A percentile compares a stretch with the other conserved stretches of the same genome.
phyloP scores from a whole-genome alignment of 2,888 invertebrate genomes.

The Pimpla rufipes region DNA sequence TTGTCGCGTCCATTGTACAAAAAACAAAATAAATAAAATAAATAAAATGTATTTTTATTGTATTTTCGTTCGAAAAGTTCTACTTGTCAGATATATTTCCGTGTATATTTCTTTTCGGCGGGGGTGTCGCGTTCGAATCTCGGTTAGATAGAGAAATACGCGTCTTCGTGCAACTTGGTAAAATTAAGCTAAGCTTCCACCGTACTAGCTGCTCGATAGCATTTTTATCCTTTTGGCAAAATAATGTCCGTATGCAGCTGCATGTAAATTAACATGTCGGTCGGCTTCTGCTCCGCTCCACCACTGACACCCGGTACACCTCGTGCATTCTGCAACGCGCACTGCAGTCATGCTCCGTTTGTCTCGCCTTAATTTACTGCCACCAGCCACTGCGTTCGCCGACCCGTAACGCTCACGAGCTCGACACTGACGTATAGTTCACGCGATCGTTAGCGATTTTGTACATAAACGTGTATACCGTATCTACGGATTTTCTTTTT shows the following conservation, averaged over 20 bases:
- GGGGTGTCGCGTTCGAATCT: no score
- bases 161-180: no score
- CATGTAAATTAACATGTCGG: conserved; percentile 24
- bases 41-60: no score
- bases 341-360: conserved; percentile 65
- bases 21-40: no score
- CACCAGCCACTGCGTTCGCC: conserved; percentile 26
- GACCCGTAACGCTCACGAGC: conserved; percentile 61
- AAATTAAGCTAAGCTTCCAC: no score
- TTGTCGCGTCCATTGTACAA: no score
- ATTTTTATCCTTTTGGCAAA: neutral
- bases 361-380: conserved; percentile 66
- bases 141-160: no score
- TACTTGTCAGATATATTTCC: no score
- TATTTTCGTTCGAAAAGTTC: no score
- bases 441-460: conserved; percentile 49
- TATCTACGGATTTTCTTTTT: neutral
- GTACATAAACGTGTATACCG: neutral
- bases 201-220: no score
- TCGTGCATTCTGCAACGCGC: conserved; percentile 51
- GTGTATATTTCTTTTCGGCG: no score
- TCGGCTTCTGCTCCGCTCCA: conserved; percentile 30
- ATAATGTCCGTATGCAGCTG: conserved; percentile 27
- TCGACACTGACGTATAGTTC: conserved; percentile 64
- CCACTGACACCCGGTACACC: conserved; percentile 22